Evolutionary conservation across 2,888 invertebrate genomes (phyloP).

Genomic region (Aphelenchoides bicaudatus): DNA sequence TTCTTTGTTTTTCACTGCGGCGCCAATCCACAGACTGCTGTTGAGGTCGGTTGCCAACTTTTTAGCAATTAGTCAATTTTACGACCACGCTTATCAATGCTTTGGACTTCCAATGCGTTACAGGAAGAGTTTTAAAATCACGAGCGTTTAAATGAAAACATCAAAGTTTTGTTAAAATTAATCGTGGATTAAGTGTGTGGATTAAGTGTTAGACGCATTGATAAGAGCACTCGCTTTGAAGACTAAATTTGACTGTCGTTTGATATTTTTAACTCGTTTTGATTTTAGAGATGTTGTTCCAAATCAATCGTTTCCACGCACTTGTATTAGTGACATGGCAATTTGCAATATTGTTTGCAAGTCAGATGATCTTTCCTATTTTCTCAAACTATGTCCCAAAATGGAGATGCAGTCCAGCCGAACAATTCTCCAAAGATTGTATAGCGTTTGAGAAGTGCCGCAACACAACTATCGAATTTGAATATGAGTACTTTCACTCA

Average conservation of each 20-base stretch:
- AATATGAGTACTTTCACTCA: slow-evolving; percentile 48
- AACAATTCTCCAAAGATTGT: slow-evolving; percentile 45
- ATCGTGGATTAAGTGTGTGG: not conserved
- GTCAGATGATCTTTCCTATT: slow-evolving; percentile 54
- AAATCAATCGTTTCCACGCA: slow-evolving; percentile 57
- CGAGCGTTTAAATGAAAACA: too few species aligned
- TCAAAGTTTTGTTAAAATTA: not conserved
- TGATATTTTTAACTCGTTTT: not conserved
- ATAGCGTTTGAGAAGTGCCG: slow-evolving; percentile 36
- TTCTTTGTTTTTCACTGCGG: too few species aligned
- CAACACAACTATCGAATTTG: slow-evolving; percentile 42
- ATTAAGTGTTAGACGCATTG: not conserved
- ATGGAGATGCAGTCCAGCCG: slow-evolving; percentile 37
- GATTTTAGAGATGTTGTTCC: slow-evolving; percentile 44
- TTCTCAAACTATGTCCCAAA: slow-evolving; percentile 57
- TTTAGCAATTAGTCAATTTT: too few species aligned
- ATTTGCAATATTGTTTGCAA: slow-evolving; percentile 53
- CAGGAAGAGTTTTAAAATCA: too few species aligned
- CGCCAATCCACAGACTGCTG: too few species aligned
- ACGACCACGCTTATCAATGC: too few species aligned
- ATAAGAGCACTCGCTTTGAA: too few species aligned
- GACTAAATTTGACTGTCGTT: too few species aligned
- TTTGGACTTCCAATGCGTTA: too few species aligned
- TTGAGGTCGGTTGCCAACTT: too few species aligned
- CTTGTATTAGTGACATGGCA: slow-evolving; percentile 58